Conservation (phyloP, 2,888 invertebrate species). For the Sarcophaga subvicina region DNA sequence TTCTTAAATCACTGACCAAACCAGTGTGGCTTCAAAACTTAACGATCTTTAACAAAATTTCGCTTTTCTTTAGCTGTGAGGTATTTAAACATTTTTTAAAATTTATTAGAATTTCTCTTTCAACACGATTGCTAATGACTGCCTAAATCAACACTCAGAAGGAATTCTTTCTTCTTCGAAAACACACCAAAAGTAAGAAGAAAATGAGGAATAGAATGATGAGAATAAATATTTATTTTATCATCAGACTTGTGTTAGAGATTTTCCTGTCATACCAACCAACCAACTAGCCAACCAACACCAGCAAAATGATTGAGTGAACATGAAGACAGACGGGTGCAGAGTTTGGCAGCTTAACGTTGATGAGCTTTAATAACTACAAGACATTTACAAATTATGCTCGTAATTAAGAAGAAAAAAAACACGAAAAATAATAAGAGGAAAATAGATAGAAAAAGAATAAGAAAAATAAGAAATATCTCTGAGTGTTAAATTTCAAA, state of each 20-base stretch:
- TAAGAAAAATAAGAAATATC: not conserved
- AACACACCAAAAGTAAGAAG: constrained; percentile 9
- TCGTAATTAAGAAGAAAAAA: constrained; percentile 57
- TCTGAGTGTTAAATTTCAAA: not conserved
- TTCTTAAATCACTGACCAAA: too few relatives aligned
- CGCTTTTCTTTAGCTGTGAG: not conserved
- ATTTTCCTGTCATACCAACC: constrained; percentile 24
- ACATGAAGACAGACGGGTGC: not conserved
- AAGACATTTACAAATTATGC: constrained; percentile 66
- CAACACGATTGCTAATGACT: constrained; percentile 4
- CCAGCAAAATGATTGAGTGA: too few relatives aligned
- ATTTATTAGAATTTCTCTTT: not conserved
- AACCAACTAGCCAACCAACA: not conserved
- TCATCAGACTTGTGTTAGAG: constrained; percentile 22
- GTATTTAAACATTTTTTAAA: not conserved
- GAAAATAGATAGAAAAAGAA: constrained; percentile 8
- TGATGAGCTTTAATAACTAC: constrained; percentile 64
- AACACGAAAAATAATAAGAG: constrained; percentile 15
- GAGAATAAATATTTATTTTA: constrained; percentile 49
- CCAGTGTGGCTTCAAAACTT: too few relatives aligned
- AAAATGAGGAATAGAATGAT: constrained; percentile 14
- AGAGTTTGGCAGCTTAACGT: constrained; percentile 32
- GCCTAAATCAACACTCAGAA: constrained; percentile 27
- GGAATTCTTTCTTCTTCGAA: constrained; percentile 1
- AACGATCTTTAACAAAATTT: too few relatives aligned